phyloP scores from a whole-genome alignment of 2,113 vertebrate species.

The Hemicordylus capensis region DNA sequence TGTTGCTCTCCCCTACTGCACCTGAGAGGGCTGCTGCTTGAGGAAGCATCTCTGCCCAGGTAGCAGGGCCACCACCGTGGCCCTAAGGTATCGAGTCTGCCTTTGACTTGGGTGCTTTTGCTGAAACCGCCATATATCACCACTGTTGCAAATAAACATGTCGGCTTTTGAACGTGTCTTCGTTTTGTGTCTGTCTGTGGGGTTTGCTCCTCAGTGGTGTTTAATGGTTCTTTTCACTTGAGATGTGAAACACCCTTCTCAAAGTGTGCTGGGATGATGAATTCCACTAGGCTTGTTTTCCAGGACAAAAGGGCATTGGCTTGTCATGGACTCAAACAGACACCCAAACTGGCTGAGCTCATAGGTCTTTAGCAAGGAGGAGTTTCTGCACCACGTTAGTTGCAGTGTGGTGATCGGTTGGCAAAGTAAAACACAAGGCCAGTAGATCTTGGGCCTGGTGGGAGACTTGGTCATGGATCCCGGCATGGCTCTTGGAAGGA shows the following conservation, averaged over 20 bases:
- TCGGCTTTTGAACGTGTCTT: rapidly evolving
- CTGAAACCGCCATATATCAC: background rate
- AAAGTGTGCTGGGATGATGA: background rate
- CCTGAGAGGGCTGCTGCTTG: no score
- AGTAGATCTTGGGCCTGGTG: background rate
- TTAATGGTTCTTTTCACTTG: background rate
- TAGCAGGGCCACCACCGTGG: no score
- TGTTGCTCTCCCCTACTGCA: no score
- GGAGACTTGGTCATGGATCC: background rate
- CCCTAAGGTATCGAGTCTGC: background rate
- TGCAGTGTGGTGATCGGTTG: constrained; percentile 29
- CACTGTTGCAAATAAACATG: background rate
- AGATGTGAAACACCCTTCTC: background rate
- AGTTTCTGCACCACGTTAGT: constrained; percentile 30
- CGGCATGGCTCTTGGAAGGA: background rate
- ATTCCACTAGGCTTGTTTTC: background rate
- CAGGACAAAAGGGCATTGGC: constrained; percentile 38
- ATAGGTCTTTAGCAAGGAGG: constrained; percentile 32
- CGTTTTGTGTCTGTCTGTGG: no score
- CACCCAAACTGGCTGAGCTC: constrained; percentile 49
- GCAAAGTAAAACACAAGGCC: background rate
- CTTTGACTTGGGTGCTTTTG: rapidly evolving
- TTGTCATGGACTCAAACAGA: background rate
- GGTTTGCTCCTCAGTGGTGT: background rate
- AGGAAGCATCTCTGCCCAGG: no score